These are phyloP conservation scores for Hypercompe scribonia DNA, from an alignment of 2,888 invertebrate species.

Conservation along the genomic window DNA sequence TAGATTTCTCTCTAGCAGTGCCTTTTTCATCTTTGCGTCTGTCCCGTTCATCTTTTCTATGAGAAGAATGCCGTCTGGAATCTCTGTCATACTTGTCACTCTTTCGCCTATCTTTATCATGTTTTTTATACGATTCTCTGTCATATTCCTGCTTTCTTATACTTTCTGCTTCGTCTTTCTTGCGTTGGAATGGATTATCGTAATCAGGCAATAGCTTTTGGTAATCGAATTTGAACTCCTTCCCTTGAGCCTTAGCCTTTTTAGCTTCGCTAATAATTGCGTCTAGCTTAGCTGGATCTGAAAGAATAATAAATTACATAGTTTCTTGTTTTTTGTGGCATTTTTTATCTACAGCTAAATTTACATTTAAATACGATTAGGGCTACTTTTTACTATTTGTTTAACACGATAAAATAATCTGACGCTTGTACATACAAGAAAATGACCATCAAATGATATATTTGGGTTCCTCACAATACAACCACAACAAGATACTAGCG, in stretches of 20 bases:
- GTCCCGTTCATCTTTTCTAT: slow-evolving; percentile 46
- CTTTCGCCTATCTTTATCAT: slow-evolving; percentile 41
- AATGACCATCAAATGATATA: neutral
- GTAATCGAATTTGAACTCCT: slow-evolving; percentile 79
- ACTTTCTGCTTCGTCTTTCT: slow-evolving; percentile 59
- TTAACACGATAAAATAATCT: slow-evolving; percentile 5
- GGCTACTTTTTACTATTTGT: neutral
- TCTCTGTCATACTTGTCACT: slow-evolving; percentile 52
- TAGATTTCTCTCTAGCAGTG: slow-evolving; percentile 49
- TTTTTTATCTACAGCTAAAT: neutral
- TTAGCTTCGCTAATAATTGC: slow-evolving; percentile 80
- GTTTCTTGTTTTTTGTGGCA: neutral
- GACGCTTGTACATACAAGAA: neutral
- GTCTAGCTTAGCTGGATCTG: slow-evolving; percentile 78
- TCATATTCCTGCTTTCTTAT: slow-evolving; percentile 49
- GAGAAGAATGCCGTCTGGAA: slow-evolving; percentile 35
- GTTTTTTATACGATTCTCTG: slow-evolving; percentile 27
- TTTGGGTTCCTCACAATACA: neutral
- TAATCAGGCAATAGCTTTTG: slow-evolving; percentile 78
- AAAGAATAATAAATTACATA: slow-evolving; percentile 36
- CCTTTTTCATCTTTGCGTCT: slow-evolving; percentile 49
- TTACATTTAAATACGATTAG: neutral
- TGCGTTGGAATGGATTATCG: slow-evolving; percentile 81
- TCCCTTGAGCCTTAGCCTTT: slow-evolving; percentile 77
- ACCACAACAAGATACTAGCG: neutral